Evolutionary conservation across 2,113 vertebrate species (phyloP), one percentile per base, ranked within the genome.

Genomic region (Passer montanus): DNA sequence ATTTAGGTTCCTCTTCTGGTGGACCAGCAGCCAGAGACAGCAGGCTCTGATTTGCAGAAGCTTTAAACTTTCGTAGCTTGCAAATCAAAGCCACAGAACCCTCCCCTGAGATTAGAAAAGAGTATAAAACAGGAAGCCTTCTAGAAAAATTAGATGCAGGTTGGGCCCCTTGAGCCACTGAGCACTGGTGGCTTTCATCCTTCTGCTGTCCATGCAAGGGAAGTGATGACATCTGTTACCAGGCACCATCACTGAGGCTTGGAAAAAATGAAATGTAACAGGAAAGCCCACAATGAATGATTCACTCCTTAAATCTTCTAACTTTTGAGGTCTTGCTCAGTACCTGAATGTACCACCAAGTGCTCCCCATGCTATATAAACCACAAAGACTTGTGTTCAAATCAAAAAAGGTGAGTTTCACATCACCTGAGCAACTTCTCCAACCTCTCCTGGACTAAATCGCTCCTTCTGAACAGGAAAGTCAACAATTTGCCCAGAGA

Each of bases 1-100:
- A 43, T 84, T 26, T 81, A 43, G 30, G 37, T 84, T 97, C 90
- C 95, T 86, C 68, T 90, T 93, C 86, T 47, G 30, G 39, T 8
- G 55, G 55, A 79, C 7, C 0, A 0, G n/a, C 75, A 79, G 58
- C n/a, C 70, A 87, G 49, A 75, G n/a, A n/a, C 2, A 21, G 35
- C 3, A 19, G 27, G 58, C 27, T 75, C 44, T 11, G 62, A 85
- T 84, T 60, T 68, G 74, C 87, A 90, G 75, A 92, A 94, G 76
- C 62, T 72, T 72, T 74, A 62, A 69, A 73, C 55, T 92, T 93
- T 69, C 16, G 4, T 76, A 88, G 83, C 37, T 66, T 60, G 70
- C 1, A 20, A 91, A 87, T 72, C 30, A 69, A 77, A 86, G 28
- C 43, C 75, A 94, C 83, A 88, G 41, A 82, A 50, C 6, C 44